Base-by-base conservation (phyloP, 2,888 invertebrate genomes). In the Hypsopygia costalis region DNA sequence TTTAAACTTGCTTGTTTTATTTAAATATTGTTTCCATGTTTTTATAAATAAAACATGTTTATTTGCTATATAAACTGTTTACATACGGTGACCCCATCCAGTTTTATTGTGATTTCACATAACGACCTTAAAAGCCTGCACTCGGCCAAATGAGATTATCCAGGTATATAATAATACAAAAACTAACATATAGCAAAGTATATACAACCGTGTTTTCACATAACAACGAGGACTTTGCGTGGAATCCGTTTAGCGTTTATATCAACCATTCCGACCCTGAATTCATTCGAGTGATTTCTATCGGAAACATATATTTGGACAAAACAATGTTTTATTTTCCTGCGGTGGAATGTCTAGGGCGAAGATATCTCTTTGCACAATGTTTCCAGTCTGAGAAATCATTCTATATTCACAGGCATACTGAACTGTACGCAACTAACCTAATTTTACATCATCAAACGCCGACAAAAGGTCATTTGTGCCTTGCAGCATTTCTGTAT, bases 401-500 rank as follows among this genome's bases (percentile, higher is more conserved):
- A 80, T 72, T 62, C 64, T 41, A 36, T 30, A 16, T 11, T 12
- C 47, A 58, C 40, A 32, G 40, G 4, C 16, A 16, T 16, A 16
- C 16, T 16, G 3, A 16, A 4, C 3, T 16, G 16, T 16, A 16
- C 4, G 2, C 3, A 38, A 43, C 50, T 78, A 81, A 41, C 52
- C 75, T 52, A 87, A 62, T 58, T 82, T 87, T 36, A 87, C 85
- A 46, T 83, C 86, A 50, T 86, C 83, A 41, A 87, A 81, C 2
- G 86, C 85, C 5, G 70, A 75, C 25, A 85, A 70, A 31, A 86
- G 53, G 37, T 82, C 86, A 52, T 60, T 77, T 2, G 80, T 69
- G 38, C 69, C 73, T 43, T 82, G 78, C 45, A 82, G 52, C 57
- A 87, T 69, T 20, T 87, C 86, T 0, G 81, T 37, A 25, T 85